phyloP scores from a whole-genome alignment of 1,140 invertebrate species.

The Drosophila ambigua region DNA sequence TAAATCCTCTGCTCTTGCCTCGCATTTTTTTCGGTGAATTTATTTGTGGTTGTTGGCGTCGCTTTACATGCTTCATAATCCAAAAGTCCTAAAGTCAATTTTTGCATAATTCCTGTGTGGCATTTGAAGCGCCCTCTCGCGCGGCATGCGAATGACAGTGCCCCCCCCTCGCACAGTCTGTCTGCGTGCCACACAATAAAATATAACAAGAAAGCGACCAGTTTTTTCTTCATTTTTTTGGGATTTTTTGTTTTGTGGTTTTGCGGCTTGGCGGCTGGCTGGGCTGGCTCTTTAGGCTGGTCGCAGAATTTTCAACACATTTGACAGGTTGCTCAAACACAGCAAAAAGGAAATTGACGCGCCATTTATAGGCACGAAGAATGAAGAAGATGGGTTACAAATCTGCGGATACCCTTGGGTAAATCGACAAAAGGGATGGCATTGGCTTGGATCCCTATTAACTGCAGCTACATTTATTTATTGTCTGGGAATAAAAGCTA shows the following conservation, averaged over 20 bases:
- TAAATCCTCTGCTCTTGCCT: background rate
- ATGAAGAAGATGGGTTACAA: too few species aligned
- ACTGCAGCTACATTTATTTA: too few species aligned
- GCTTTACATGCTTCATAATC: constrained; percentile 48
- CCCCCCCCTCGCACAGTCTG: background rate
- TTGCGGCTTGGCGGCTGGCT: background rate
- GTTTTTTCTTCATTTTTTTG: background rate
- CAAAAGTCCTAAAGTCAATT: constrained; percentile 48
- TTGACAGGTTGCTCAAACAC: constrained; percentile 29
- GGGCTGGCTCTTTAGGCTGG: constrained; percentile 20
- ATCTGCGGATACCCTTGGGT: too few species aligned
- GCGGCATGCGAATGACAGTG: constrained; percentile 18
- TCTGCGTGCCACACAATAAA: background rate
- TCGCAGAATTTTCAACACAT: constrained; percentile 28
- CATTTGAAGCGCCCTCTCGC: background rate
- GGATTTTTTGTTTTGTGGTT: background rate
- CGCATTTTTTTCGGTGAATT: constrained; percentile 4
- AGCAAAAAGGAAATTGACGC: background rate
- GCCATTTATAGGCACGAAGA: background rate
- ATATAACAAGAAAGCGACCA: background rate
- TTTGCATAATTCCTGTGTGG: constrained; percentile 42
- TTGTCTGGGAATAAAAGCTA: too few species aligned
- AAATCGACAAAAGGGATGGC: too few species aligned
- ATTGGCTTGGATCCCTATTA: too few species aligned
- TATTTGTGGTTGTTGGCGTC: constrained; percentile 16